These are phyloP conservation scores for Noctilio leporinus DNA, from an alignment of 2,113 vertebrate genomes.

Conservation along the genomic window DNA sequence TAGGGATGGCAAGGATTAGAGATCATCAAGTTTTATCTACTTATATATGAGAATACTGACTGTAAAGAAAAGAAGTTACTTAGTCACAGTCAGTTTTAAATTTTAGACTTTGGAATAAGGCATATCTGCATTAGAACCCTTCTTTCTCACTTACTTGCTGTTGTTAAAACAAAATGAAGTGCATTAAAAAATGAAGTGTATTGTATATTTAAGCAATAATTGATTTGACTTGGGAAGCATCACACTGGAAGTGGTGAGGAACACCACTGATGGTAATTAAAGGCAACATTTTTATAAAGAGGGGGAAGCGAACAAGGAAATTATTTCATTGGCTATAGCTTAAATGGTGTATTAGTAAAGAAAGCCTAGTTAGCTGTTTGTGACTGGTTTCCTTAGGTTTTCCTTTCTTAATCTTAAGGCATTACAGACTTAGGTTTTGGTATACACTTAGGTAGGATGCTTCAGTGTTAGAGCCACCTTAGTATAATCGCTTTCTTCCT, in stretches of 20 bases:
- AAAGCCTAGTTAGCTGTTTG: background rate
- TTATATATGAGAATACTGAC: background rate
- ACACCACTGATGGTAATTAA: background rate
- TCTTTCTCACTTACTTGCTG: background rate
- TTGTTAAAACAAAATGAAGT: background rate
- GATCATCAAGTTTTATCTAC: background rate
- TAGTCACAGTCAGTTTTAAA: background rate
- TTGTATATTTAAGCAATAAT: background rate
- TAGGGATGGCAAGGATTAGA: background rate
- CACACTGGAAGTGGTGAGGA: background rate
- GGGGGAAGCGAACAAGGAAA: background rate
- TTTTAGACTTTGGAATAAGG: background rate
- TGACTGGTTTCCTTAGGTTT: background rate
- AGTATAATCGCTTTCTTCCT: background rate
- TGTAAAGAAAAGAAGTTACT: background rate
- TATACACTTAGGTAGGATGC: background rate
- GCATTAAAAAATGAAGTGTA: background rate
- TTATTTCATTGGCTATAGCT: background rate
- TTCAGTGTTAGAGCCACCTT: background rate
- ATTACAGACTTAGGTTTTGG: background rate
- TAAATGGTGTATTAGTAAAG: background rate
- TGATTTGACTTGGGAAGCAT: background rate
- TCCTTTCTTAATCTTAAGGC: background rate
- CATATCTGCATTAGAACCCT: background rate
- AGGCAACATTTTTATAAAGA: background rate